Base-by-base conservation (phyloP, 2,797 vertebrate species). In the Capromys pilorides region DNA sequence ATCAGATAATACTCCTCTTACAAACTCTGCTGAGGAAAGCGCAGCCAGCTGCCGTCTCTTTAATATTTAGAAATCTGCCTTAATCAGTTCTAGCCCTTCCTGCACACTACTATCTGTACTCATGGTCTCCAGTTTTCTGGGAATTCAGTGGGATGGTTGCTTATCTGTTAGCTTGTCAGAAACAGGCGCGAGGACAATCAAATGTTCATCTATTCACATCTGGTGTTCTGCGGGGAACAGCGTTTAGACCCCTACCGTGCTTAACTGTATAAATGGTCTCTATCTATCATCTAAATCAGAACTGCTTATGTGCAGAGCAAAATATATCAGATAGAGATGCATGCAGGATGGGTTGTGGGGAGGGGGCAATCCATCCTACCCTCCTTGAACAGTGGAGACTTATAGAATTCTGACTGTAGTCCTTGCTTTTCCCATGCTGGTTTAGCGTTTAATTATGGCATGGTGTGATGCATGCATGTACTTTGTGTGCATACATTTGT, bases 241-340 rank as follows among this genome's bases (percentile, higher is more conserved):
- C 95, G 91, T 98, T 98, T 98, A 98, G 98, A 97, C 97, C 97
- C 98, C 98, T 97, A 85, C 98, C 61, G 95, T 97, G 98, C 98
- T 98, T 98, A 98, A 98, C 98, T 98, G 97, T 98, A 98, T 97
- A 98, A 98, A 98, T 98, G 97, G 97, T 98, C 98, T 98, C 98
- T 98, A 98, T 98, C 98, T 98, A 98, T 98, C 98, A 98, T 97
- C 98, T 97, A 98, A 98, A 98, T 98, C 98, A 98, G 98, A 98
- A 97, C 96, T 97, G 95, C 96, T 97, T 97, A 97, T 80, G 87
- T 97, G 97, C 81, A 94, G 96, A 97, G 97, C 93, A 97, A 97
- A 97, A 96, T 88, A 62, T 79, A 94, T 89, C 96, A 86, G 97
- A 97, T 89, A 97, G 97, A 97, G 96, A 97, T 73, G 91, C 94